A percentile compares a stretch with the other conserved stretches of the same genome.
Conservation (phyloP, 2,888 invertebrate genomes). For the Agrypnus murinus region DNA sequence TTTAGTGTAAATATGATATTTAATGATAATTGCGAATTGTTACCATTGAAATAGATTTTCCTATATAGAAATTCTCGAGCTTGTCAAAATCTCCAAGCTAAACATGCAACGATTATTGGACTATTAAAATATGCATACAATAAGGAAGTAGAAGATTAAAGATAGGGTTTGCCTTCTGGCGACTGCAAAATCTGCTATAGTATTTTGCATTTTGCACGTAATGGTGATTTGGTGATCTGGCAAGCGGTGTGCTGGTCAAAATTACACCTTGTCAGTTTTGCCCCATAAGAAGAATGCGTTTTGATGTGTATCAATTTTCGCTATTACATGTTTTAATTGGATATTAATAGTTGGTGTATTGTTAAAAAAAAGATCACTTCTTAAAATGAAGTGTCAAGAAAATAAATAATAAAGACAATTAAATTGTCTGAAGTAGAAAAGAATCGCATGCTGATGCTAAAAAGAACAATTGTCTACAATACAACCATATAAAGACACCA, state of each 20-base stretch:
- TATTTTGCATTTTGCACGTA: conserved; percentile 6
- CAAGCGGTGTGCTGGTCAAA: conserved; percentile 2
- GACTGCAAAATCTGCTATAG: not conserved
- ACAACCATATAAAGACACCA: conserved; percentile 26
- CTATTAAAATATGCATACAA: conserved; percentile 3
- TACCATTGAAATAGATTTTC: too few species aligned
- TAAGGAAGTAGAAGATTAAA: conserved; percentile 1
- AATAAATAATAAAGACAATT: conserved; percentile 13
- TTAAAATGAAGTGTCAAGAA: not conserved
- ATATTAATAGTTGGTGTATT: conserved; percentile 19
- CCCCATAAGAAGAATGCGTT: conserved; percentile 16
- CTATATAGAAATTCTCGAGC: too few species aligned
- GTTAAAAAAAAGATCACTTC: conserved; percentile 12
- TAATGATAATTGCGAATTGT: conserved; percentile 2
- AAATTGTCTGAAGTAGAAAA: conserved; percentile 9
- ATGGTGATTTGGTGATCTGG: conserved; percentile 22
- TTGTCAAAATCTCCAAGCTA: not conserved
- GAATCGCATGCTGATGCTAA: conserved; percentile 5
- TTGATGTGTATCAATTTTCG: conserved; percentile 8
- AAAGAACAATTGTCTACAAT: conserved; percentile 31
- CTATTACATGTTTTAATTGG: not conserved
- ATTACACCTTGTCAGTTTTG: conserved; percentile 25
- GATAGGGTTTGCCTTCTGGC: not conserved
- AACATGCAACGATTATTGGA: not conserved
- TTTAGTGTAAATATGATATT: not conserved